These are phyloP conservation scores for Psophia crepitans DNA, from an alignment of 2,113 vertebrate species.

Conservation along the genomic window DNA sequence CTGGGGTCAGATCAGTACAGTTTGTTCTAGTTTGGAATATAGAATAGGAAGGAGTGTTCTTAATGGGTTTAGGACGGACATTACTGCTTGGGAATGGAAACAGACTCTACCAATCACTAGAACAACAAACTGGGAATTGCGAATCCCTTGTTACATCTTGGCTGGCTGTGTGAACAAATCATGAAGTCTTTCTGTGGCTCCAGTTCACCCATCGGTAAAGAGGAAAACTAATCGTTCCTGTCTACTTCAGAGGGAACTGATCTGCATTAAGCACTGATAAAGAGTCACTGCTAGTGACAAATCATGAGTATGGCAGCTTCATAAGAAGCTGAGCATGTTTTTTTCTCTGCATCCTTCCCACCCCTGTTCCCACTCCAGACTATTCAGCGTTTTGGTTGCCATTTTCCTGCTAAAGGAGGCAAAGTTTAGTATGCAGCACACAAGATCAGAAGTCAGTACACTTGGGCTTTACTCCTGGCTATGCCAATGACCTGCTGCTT, in stretches of 20 bases:
- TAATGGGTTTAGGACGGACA: conserved; percentile 11
- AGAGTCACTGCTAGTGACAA: not conserved
- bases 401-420: not conserved
- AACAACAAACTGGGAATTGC: conserved; percentile 47
- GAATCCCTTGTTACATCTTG: conserved; percentile 10
- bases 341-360: not conserved
- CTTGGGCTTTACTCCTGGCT: not conserved
- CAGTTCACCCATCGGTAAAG: not conserved
- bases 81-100: conserved; percentile 32
- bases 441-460: not conserved
- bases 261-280: conserved; percentile 1
- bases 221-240: conserved; percentile 29
- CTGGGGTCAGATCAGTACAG: conserved; percentile 36
- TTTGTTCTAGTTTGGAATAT: conserved; percentile 42
- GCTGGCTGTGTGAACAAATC: conserved; percentile 9
- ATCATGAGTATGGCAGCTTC: not conserved
- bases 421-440: not conserved
- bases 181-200: conserved; percentile 10
- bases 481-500: not conserved
- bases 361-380: not conserved
- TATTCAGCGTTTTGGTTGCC: not conserved
- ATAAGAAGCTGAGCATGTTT: not conserved
- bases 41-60: conserved; percentile 26
- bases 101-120: not conserved
- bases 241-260: conserved; percentile 10